phyloP scores from a whole-genome alignment of 2,113 vertebrate genomes.

The Taurulus bubalis region DNA sequence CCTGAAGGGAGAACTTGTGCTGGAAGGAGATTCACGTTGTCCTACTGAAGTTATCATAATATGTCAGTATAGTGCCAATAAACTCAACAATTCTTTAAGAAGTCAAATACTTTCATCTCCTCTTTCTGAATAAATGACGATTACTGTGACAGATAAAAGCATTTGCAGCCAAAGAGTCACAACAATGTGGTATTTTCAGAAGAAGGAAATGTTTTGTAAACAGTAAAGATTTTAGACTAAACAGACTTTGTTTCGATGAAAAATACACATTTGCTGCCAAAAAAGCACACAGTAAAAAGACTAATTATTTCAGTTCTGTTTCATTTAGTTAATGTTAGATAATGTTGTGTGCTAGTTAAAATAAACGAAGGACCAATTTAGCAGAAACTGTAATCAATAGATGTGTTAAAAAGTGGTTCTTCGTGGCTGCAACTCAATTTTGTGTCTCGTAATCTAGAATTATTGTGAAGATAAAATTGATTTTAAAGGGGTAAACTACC shows the following conservation, averaged over 20 bases:
- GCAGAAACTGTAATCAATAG: constrained; percentile 19
- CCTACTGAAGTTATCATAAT: constrained; percentile 10
- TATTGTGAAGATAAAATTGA: neutral
- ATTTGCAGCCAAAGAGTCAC: neutral
- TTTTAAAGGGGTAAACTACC: neutral
- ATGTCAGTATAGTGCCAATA: neutral
- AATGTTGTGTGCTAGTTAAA: neutral
- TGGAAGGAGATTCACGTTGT: constrained; percentile 4
- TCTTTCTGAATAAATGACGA: constrained; percentile 2
- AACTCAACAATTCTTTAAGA: constrained; percentile 25
- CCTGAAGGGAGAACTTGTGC: neutral
- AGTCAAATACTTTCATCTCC: neutral
- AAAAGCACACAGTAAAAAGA: neutral
- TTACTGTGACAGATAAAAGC: neutral
- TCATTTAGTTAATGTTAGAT: constrained; percentile 2
- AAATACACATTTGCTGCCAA: constrained; percentile 4
- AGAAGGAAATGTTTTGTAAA: neutral
- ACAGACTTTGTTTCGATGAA: neutral
- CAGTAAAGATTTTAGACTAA: neutral
- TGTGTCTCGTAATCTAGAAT: neutral
- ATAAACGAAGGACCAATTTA: neutral
- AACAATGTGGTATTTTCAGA: constrained; percentile 21
- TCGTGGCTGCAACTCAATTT: neutral
- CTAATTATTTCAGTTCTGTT: neutral
- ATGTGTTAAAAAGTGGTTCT: neutral